Base-by-base conservation (phyloP, 2,797 vertebrate genomes). In the Spondyliosoma cantharus region DNA sequence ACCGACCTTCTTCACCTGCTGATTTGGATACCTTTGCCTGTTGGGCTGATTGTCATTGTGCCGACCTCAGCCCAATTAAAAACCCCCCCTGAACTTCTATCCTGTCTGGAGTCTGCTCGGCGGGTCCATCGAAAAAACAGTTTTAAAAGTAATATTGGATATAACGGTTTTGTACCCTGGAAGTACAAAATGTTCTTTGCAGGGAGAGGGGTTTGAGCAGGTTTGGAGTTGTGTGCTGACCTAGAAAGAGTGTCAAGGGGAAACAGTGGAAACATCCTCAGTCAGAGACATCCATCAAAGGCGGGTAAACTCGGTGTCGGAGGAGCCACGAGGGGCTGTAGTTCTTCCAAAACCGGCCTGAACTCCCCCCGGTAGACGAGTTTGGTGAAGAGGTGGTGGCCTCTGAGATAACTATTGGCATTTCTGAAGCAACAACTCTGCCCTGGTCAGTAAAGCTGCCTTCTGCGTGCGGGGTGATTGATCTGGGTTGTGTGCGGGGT, bases 201-300 rank as follows among this genome's bases (percentile, higher is more conserved):
- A 24, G 53, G 19, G 1, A 24, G 46, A 57, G 25, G 25, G 29
- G 27, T 50, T 58, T 9, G 56, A 54, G 22, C 0, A 3, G 45
- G n/a, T 66, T 50, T 29, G 13, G 53, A 67, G 64, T 27, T 3
- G 56, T 59, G 32, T 20, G 22, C 29, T 82, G 79, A 87, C 85
- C 77, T 49, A 75, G 63, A 84, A 83, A 82, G 3, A 13, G 3
- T 29, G 13, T 65, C 54, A 25, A 17, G 37, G 61, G 37, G 22
- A 78, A 46, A 78, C 3, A 13, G 13, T 66, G 46, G 50, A 68
- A 75, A 70, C 62, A 58, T 60, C 56, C 37, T 37, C 17, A 19
- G 25, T 62, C 42, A 70, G 81, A 70, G 81, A 60, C 66, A 53
- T 29, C 67, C 57, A 74, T 89, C 71, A 85, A 60, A 78, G 58